These are phyloP conservation scores for Dicaeum eximium DNA, from an alignment of 2,113 vertebrate genomes.

Conservation along the genomic window DNA sequence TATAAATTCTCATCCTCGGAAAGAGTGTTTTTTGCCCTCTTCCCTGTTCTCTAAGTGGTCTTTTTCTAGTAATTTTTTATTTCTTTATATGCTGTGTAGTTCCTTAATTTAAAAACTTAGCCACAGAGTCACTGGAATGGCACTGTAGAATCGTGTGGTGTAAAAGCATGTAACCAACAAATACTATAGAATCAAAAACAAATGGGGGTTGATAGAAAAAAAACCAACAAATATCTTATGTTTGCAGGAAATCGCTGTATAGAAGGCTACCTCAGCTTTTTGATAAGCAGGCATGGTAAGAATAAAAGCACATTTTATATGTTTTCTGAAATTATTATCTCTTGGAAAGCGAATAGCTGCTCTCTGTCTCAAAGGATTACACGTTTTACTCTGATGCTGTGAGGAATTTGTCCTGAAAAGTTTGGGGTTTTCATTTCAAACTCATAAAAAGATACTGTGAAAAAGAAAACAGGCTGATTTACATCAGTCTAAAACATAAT, in stretches of 20 bases:
- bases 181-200: neutral
- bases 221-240: fast-evolving
- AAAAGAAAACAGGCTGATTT: neutral
- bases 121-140: neutral
- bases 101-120: neutral
- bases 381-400: neutral
- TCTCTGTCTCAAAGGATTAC: neutral
- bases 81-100: neutral
- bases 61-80: neutral
- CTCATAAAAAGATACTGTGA: neutral
- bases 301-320: neutral
- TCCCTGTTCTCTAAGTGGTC: neutral
- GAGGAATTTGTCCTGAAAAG: neutral
- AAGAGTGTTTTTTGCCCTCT: fast-evolving
- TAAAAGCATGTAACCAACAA: neutral
- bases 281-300: slow-evolving; percentile 46
- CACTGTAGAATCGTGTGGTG: neutral
- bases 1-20: neutral
- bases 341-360: neutral
- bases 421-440: neutral
- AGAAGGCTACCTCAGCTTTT: neutral
- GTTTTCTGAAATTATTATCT: neutral
- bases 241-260: neutral
- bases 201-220: neutral
- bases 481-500: neutral